Percentiles rank a stretch among this genome's conserved stretches.
These are phyloP conservation scores for Echeneis naucrates DNA, from an alignment of 2,797 vertebrate species.

Conservation along the genomic window DNA sequence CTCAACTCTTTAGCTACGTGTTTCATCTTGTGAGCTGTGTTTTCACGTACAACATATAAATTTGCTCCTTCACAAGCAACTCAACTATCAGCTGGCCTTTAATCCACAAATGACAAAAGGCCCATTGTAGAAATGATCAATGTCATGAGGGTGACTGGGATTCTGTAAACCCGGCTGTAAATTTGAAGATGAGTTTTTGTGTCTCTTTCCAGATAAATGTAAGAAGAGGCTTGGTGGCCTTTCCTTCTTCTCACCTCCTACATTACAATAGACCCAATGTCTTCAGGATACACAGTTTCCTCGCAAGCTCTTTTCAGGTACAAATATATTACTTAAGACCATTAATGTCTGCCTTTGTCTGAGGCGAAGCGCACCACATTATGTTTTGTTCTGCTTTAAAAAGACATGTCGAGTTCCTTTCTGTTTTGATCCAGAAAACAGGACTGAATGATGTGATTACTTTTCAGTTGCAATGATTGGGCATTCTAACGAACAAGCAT, in stretches of 20 bases:
- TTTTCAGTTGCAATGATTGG: no score
- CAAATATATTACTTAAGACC: background rate
- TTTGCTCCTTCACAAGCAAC: background rate
- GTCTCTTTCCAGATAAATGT: constrained; percentile 74
- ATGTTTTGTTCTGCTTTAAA: no score
- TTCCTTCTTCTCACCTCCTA: constrained; percentile 76
- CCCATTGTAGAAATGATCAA: no score
- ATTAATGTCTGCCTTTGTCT: background rate
- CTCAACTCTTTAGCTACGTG: accelerated
- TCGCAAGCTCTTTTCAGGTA: constrained; percentile 78
- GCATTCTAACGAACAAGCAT: no score
- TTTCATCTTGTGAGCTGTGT: accelerated
- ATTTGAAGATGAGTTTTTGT: background rate
- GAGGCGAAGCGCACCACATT: background rate
- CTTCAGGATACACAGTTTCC: constrained; percentile 72
- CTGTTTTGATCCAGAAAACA: no score
- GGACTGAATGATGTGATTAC: no score
- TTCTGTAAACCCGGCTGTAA: no score
- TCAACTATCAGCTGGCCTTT: no score
- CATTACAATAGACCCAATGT: constrained; percentile 69
- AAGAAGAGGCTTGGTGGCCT: constrained; percentile 76
- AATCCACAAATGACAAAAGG: no score
- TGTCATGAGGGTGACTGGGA: no score
- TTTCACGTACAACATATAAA: no score
- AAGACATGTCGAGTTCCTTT: no score